Evolutionary conservation across 2,797 vertebrate species (phyloP).

Genomic region (Cichlasoma orientale): DNA sequence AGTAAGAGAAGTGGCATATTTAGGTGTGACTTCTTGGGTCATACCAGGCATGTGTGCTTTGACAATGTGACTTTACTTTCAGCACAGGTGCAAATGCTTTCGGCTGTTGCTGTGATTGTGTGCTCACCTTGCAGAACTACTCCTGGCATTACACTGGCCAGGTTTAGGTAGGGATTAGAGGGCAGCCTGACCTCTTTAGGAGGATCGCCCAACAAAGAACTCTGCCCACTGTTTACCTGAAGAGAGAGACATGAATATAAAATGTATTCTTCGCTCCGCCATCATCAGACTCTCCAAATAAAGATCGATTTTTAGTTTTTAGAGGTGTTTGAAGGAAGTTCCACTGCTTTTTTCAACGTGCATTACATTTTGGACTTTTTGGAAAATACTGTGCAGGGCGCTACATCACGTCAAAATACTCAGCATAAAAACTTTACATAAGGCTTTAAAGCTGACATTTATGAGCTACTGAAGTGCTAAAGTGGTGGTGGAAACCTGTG

Average conservation of each 20-base stretch:
- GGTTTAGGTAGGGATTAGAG: conserved; percentile 95
- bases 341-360: neutral
- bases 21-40: neutral
- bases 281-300: neutral
- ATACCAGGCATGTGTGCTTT: neutral
- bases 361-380: neutral
- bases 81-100: neutral
- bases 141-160: conserved; percentile 93
- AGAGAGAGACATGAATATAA: conserved; percentile 7
- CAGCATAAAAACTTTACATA: neutral
- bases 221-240: conserved; percentile 85
- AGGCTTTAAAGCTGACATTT: conserved; percentile 16
- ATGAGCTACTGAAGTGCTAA: conserved; percentile 15
- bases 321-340: neutral
- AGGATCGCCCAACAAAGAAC: conserved; percentile 92
- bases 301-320: neutral
- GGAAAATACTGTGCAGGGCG: neutral
- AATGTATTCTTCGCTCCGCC: neutral
- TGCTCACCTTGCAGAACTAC: conserved; percentile 85
- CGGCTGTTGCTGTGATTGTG: neutral
- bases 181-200: conserved; percentile 94
- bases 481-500: conserved; percentile 18
- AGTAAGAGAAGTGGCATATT: neutral
- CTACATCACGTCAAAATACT: neutral
- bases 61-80: neutral